These are phyloP conservation scores for Osmerus eperlanus DNA, from an alignment of 2,113 vertebrate species.

Conservation along the genomic window DNA sequence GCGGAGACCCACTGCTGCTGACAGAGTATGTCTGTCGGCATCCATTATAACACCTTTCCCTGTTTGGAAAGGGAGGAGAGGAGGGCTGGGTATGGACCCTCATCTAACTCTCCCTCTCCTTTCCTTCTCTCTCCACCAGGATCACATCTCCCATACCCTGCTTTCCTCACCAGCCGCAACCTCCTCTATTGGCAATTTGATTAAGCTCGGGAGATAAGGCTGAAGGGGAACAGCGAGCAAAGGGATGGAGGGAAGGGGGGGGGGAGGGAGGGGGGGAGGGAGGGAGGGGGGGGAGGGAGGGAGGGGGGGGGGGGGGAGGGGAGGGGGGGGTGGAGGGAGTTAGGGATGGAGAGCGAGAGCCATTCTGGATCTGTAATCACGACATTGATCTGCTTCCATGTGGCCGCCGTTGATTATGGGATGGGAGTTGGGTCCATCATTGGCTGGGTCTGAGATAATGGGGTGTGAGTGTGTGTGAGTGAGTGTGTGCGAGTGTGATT, in stretches of 20 bases:
- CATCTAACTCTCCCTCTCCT: conserved; percentile 31
- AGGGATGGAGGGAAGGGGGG: conserved; percentile 28
- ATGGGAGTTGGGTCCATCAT: conserved; percentile 43
- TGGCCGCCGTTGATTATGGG: conserved; percentile 53
- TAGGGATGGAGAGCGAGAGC: conserved; percentile 29
- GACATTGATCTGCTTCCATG: conserved; percentile 53
- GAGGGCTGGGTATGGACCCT: conserved; percentile 38
- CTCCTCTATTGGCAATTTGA: conserved; percentile 57
- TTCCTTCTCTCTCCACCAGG: conserved; percentile 20
- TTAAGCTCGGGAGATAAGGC: conserved; percentile 46
- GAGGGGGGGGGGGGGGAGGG: conserved; percentile 15
- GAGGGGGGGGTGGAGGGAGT: background rate
- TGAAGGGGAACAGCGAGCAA: conserved; percentile 36
- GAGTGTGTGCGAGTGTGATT: background rate
- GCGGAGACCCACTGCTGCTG: conserved; percentile 42
- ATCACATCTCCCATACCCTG: conserved; percentile 42
- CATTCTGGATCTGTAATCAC: conserved; percentile 41
- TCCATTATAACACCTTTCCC: conserved; percentile 52
- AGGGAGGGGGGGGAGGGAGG: conserved; percentile 6
- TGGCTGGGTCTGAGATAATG: conserved; percentile 21
- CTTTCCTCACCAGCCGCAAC: conserved; percentile 46
- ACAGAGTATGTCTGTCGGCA: conserved; percentile 54
- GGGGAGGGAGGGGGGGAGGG: conserved; percentile 25
- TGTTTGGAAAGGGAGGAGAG: conserved; percentile 43
- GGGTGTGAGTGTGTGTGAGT: background rate